phyloP scores from a whole-genome alignment of 2,797 vertebrate species.

The Notolabrus celidotus region DNA sequence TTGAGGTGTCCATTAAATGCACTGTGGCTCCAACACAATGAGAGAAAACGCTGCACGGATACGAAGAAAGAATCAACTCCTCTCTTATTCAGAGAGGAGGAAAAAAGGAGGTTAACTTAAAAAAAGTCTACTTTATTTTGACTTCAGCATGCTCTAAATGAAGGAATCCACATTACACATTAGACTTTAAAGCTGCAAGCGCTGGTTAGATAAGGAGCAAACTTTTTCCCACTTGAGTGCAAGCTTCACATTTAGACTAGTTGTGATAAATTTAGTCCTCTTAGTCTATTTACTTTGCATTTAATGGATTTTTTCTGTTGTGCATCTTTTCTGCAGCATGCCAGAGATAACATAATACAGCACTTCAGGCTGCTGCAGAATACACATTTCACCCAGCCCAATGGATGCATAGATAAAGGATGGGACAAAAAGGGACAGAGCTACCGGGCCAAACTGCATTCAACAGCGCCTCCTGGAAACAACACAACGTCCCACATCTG shows the following conservation, averaged over 20 bases:
- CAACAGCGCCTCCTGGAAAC: slow-evolving; percentile 71
- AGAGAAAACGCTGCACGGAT: no score
- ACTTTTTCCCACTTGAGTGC: background rate
- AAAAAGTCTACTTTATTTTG: background rate
- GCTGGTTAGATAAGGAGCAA: no score
- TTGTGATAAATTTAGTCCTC: no score
- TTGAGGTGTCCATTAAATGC: slow-evolving; percentile 15
- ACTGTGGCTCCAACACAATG: no score
- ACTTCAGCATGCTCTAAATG: background rate
- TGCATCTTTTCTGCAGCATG: background rate
- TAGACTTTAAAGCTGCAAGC: background rate
- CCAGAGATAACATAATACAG: slow-evolving; percentile 6
- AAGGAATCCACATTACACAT: background rate
- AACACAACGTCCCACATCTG: slow-evolving; percentile 64
- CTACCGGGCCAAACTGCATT: slow-evolving; percentile 58
- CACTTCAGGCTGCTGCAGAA: slow-evolving; percentile 25
- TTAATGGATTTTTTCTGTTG: no score
- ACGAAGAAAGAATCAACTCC: no score
- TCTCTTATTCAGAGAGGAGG: no score
- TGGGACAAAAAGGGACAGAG: background rate
- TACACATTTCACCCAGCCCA: slow-evolving; percentile 5
- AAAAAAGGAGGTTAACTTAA: no score
- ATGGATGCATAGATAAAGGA: no score
- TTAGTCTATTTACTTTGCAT: no score
- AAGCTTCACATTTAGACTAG: background rate